phyloP scores from a whole-genome alignment of 1,140 invertebrate species.

The Drosophila punjabiensis region DNA sequence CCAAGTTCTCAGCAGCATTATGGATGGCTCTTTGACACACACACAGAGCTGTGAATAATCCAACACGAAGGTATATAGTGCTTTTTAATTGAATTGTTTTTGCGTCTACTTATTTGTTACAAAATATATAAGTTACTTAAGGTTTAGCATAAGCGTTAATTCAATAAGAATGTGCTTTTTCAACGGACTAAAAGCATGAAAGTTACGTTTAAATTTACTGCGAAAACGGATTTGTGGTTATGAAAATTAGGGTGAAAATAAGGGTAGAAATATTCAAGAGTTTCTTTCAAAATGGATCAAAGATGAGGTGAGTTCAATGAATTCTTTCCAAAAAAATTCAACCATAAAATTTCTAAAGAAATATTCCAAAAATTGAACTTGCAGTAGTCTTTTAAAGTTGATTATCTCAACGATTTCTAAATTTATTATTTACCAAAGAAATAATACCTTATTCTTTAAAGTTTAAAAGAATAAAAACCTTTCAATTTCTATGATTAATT shows the following conservation, averaged over 20 bases:
- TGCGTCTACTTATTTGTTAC: neutral
- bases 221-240: neutral
- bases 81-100: neutral
- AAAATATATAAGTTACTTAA: neutral
- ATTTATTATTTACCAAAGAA: neutral
- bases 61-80: neutral
- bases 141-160: too few relatives aligned
- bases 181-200: neutral
- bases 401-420: neutral
- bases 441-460: neutral
- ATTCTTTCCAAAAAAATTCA: neutral
- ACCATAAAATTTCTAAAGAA: neutral
- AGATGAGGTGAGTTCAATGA: neutral
- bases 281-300: neutral
- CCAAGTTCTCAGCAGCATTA: constrained; percentile 1
- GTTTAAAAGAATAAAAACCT: neutral
- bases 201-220: neutral
- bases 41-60: constrained; percentile 1
- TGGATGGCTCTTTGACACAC: neutral
- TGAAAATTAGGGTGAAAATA: neutral
- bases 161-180: neutral
- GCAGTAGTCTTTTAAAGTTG: neutral
- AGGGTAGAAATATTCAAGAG: neutral
- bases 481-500: neutral
- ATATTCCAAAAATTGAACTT: neutral